Conservation (phyloP, 2,888 invertebrate species). For the Drosophila birchii region DNA sequence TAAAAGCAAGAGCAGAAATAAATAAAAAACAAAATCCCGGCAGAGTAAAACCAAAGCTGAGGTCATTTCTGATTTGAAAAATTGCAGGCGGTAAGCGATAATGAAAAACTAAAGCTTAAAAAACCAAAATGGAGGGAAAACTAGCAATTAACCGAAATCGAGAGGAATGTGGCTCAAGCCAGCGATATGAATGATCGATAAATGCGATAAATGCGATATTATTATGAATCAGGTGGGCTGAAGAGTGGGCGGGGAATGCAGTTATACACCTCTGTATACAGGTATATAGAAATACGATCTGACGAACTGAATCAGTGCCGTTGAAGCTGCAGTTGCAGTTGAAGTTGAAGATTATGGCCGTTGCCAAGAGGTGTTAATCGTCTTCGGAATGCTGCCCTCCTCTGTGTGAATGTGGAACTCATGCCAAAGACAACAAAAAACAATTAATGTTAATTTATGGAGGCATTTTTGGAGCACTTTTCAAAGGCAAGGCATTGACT, state of each 20-base stretch:
- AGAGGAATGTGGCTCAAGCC: slow-evolving; percentile 47
- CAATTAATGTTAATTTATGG: slow-evolving; percentile 39
- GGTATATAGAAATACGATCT: neutral
- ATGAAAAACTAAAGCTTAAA: slow-evolving; percentile 33
- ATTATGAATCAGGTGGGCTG: slow-evolving; percentile 31
- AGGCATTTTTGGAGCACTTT: slow-evolving; percentile 23
- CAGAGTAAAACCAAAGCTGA: slow-evolving; percentile 57
- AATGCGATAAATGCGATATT: slow-evolving; percentile 67
- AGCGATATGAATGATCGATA: slow-evolving; percentile 39
- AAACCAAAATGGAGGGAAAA: slow-evolving; percentile 43
- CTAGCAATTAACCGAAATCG: slow-evolving; percentile 61
- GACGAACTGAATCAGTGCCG: slow-evolving; percentile 35
- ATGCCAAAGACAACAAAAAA: slow-evolving; percentile 10
- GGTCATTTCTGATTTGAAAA: slow-evolving; percentile 63
- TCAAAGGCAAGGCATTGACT: slow-evolving; percentile 22
- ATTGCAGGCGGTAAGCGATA: slow-evolving; percentile 57
- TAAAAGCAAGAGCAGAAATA: slow-evolving; percentile 2
- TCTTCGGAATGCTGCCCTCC: slow-evolving; percentile 24
- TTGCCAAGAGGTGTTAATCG: slow-evolving; percentile 41
- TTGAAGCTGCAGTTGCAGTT: slow-evolving; percentile 21
- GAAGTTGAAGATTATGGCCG: slow-evolving; percentile 39
- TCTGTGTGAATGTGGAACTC: slow-evolving; percentile 30
- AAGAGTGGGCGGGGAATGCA: slow-evolving; percentile 42
- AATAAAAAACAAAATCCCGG: slow-evolving; percentile 4
- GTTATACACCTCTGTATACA: slow-evolving; percentile 16